Percentiles rank a stretch among this genome's conserved stretches.
These are phyloP conservation scores for Nomada goodeniana DNA, from an alignment of 2,888 invertebrate genomes.

Conservation along the genomic window DNA sequence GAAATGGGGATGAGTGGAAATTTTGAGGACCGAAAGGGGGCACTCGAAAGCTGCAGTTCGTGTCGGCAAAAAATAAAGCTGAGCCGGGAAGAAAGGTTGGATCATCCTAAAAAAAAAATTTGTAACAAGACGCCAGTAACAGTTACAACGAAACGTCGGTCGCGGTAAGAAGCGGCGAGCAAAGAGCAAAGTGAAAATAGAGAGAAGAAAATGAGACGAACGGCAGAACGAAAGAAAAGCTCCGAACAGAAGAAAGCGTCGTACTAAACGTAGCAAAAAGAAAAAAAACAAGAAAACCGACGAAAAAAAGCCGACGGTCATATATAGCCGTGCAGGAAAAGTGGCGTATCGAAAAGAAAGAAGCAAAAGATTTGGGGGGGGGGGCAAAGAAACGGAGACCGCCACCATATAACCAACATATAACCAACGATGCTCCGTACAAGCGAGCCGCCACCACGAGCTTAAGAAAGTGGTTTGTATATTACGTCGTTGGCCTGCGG, in stretches of 20 bases:
- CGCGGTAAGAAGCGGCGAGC: neutral
- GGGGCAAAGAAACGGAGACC: conserved; percentile 39
- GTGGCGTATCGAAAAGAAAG: conserved; percentile 29
- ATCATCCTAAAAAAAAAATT: neutral
- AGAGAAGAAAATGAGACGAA: neutral
- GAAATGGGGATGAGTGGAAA: no score
- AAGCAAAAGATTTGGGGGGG: neutral
- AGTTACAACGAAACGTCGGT: neutral
- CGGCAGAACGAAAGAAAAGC: neutral
- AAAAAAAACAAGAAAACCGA: neutral
- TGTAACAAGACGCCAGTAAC: neutral
- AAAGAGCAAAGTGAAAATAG: no score
- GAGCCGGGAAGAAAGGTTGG: neutral
- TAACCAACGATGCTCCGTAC: conserved; percentile 60
- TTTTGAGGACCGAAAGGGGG: no score
- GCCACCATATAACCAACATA: conserved; percentile 64
- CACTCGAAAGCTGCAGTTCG: no score
- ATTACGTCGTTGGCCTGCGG: conserved; percentile 80
- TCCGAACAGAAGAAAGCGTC: neutral
- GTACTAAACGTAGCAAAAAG: neutral
- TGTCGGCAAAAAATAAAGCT: no score
- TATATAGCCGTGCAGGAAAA: neutral
- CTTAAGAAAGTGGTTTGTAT: conserved; percentile 79
- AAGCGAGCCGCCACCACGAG: conserved; percentile 71
- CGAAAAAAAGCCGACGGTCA: no score